Evolutionary conservation across 2,888 invertebrate genomes (phyloP).

Genomic region (Drosophila histrio): DNA sequence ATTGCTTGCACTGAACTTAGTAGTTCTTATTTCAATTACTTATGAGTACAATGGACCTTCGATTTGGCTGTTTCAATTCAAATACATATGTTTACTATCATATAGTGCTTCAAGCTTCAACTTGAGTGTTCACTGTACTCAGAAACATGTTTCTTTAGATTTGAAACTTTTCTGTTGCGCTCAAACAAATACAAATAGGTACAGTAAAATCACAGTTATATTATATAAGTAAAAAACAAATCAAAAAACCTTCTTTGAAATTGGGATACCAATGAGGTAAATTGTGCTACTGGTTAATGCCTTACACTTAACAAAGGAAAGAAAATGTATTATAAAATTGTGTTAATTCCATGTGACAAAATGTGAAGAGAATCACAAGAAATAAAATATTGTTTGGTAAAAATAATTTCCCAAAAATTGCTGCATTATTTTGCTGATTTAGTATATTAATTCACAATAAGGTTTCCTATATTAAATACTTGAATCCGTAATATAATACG

Average conservation of each 20-base stretch:
- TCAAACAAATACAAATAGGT: slow-evolving; percentile 8
- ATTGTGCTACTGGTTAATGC: slow-evolving; percentile 6
- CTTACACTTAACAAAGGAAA: slow-evolving; percentile 16
- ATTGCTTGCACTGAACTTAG: slow-evolving; percentile 24
- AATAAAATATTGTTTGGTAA: background rate
- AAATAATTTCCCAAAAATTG: slow-evolving; percentile 9
- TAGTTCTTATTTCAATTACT: slow-evolving; percentile 15
- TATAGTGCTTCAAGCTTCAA: background rate
- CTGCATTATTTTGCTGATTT: slow-evolving; percentile 23
- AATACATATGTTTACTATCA: background rate
- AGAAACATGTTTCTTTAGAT: background rate
- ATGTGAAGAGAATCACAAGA: background rate
- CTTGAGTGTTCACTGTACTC: slow-evolving; percentile 18
- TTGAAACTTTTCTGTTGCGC: background rate
- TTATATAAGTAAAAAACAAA: background rate
- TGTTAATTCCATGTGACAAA: slow-evolving; percentile 20
- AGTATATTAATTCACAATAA: slow-evolving; percentile 16
- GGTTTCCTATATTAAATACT: slow-evolving; percentile 32
- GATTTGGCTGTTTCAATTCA: background rate
- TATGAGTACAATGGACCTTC: slow-evolving; percentile 1
- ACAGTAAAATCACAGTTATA: background rate
- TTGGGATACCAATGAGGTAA: background rate
- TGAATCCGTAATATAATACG: background rate
- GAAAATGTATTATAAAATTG: slow-evolving; percentile 9
- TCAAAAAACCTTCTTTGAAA: background rate